Percentiles rank a stretch among this genome's conserved stretches.
Evolutionary conservation across 2,113 vertebrate genomes (phyloP).

Genomic region (Dromas ardeola): DNA sequence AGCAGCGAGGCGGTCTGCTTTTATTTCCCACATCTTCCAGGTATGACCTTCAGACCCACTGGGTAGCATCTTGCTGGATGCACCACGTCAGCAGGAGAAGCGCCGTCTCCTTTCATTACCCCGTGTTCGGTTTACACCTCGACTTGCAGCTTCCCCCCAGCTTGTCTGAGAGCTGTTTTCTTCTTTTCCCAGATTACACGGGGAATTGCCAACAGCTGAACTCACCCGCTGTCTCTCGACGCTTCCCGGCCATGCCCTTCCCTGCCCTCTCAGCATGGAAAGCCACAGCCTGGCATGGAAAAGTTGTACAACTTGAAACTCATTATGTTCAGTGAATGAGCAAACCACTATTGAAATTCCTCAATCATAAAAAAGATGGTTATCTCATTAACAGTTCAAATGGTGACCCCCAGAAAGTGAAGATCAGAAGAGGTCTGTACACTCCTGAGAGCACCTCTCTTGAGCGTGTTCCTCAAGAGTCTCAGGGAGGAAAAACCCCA

Average conservation of each 20-base stretch:
- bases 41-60: fast-evolving
- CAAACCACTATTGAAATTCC: not conserved
- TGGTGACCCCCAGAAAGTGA: not conserved
- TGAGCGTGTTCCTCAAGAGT: not conserved
- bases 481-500: not conserved
- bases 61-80: not conserved
- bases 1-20: not conserved
- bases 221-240: not conserved
- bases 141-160: not conserved
- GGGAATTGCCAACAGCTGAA: not conserved
- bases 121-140: fast-evolving
- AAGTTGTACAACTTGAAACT: not conserved
- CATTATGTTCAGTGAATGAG: not conserved
- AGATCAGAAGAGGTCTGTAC: not conserved
- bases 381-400: not conserved
- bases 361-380: not conserved
- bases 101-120: fast-evolving
- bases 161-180: not conserved
- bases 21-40: not conserved
- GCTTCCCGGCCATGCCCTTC: not conserved
- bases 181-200: not conserved
- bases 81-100: fast-evolving
- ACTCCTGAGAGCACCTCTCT: not conserved
- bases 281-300: fast-evolving
- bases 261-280: not conserved